These are phyloP conservation scores for Catocala nupta DNA, from an alignment of 2,888 invertebrate genomes.

Conservation along the genomic window DNA sequence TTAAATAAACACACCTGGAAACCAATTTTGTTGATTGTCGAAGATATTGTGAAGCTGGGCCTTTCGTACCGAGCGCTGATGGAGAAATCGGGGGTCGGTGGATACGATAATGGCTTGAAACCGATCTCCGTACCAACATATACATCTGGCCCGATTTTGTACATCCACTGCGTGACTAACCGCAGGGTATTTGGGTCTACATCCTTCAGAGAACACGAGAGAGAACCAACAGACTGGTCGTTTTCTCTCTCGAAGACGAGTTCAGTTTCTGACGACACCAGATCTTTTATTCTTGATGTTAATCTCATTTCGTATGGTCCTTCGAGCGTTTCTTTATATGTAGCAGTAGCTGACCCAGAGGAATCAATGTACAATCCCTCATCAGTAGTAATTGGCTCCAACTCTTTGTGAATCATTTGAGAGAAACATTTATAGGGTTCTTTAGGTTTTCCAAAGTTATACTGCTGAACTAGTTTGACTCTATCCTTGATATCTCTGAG, in stretches of 20 bases:
- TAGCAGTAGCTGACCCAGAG: constrained; percentile 76
- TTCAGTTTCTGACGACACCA: constrained; percentile 80
- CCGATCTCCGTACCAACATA: constrained; percentile 74
- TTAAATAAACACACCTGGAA: constrained; percentile 78
- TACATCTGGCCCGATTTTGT: constrained; percentile 70
- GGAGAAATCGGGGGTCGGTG: constrained; percentile 69
- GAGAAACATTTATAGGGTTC: constrained; percentile 72
- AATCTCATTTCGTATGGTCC: constrained; percentile 71
- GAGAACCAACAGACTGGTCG: constrained; percentile 65
- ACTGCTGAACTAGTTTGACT: constrained; percentile 78
- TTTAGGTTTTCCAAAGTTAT: constrained; percentile 76
- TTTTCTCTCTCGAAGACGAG: constrained; percentile 71
- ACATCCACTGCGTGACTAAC: constrained; percentile 77
- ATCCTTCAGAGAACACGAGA: constrained; percentile 72
- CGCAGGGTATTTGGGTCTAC: constrained; percentile 75
- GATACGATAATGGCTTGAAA: constrained; percentile 66
- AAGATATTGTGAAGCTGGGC: constrained; percentile 67
- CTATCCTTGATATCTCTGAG: constrained; percentile 75
- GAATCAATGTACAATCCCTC: constrained; percentile 76
- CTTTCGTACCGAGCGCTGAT: constrained; percentile 74
- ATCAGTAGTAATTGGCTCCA: constrained; percentile 65
- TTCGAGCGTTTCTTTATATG: constrained; percentile 70
- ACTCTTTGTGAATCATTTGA: constrained; percentile 76
- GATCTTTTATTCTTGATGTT: constrained; percentile 76
- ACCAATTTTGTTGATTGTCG: constrained; percentile 72